phyloP scores from a whole-genome alignment of 2,797 vertebrate species.

The Threskiornis aethiopicus region DNA sequence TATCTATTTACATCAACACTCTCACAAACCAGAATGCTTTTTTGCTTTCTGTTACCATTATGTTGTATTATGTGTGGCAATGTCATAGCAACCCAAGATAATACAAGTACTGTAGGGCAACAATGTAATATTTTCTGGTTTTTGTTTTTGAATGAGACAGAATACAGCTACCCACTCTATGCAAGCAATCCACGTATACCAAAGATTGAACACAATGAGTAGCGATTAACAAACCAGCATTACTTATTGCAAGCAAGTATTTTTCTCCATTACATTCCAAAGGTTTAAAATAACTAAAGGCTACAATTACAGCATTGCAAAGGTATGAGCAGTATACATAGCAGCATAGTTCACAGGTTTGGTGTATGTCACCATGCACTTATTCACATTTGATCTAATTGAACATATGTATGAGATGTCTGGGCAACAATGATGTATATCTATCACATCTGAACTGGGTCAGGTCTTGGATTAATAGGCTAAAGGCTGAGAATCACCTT shows the following conservation, averaged over 20 bases:
- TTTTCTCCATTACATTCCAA: neutral
- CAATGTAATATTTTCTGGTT: neutral
- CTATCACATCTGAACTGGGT: neutral
- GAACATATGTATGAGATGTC: accelerated
- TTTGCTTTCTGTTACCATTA: constrained; percentile 31
- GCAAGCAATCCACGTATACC: neutral
- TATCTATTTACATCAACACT: constrained; percentile 49
- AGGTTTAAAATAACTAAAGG: neutral
- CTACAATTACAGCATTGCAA: neutral
- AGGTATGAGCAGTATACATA: neutral
- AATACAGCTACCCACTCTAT: neutral
- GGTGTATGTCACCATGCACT: neutral
- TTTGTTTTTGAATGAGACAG: constrained; percentile 17
- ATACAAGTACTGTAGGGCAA: neutral
- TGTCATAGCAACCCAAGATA: constrained; percentile 47
- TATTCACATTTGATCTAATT: neutral
- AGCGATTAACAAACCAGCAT: neutral
- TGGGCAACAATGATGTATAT: neutral
- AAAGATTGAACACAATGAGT: neutral
- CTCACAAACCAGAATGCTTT: neutral
- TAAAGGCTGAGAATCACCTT: neutral
- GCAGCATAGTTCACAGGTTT: neutral
- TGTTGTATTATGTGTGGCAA: constrained; percentile 10
- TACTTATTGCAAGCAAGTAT: neutral
- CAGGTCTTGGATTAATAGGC: neutral